Percentiles rank a stretch among this genome's conserved stretches.
These are phyloP conservation scores for Eubucco bourcierii DNA, from an alignment of 2,113 vertebrate species.

Conservation along the genomic window DNA sequence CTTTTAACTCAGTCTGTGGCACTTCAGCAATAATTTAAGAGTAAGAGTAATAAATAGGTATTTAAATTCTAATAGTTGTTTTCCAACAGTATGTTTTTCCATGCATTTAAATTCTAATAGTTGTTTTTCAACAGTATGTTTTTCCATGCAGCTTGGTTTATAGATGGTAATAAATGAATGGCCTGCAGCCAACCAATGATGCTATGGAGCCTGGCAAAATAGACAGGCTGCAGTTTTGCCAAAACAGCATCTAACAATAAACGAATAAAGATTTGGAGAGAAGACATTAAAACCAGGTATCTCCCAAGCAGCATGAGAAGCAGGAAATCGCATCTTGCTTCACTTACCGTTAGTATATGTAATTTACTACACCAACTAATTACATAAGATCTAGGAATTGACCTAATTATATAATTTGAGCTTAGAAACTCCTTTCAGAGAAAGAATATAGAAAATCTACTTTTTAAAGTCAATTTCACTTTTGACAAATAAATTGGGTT, in stretches of 20 bases:
- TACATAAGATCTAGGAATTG: background rate
- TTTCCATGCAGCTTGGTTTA: conserved; percentile 13
- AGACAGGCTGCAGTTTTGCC: background rate
- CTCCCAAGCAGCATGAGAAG: conserved; percentile 1
- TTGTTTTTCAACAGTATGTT: background rate
- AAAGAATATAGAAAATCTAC: background rate
- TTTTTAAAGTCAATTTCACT: background rate
- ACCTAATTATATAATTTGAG: background rate
- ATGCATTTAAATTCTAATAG: background rate
- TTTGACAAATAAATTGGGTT: background rate
- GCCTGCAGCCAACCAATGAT: conserved; percentile 9
- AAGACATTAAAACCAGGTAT: conserved; percentile 12
- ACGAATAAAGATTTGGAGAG: background rate
- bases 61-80: conserved; percentile 11
- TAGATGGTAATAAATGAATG: background rate
- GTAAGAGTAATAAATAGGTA: background rate
- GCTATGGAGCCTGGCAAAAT: conserved; percentile 40
- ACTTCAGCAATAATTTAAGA: conserved; percentile 7
- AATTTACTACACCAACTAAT: background rate
- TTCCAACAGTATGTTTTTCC: background rate
- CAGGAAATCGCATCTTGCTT: conserved; percentile 21
- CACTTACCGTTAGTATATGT: background rate
- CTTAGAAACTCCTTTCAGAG: background rate
- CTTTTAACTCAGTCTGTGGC: conserved; percentile 19
- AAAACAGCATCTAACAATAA: conserved; percentile 32